phyloP scores from a whole-genome alignment of 2,113 vertebrate species.

The Cinclus mexicanus region DNA sequence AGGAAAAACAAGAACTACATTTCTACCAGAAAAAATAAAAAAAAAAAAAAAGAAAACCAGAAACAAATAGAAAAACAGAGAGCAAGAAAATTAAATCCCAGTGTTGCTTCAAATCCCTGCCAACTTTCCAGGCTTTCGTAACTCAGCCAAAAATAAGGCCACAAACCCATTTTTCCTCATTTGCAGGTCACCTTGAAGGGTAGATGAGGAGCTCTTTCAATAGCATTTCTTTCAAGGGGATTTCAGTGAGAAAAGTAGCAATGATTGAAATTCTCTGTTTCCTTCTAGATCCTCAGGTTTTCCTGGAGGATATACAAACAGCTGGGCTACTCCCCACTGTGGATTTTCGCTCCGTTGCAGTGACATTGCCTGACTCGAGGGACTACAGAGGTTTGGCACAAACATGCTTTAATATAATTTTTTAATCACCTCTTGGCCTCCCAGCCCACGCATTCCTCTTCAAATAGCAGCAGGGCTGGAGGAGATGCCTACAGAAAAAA shows the following conservation, averaged over 20 bases:
- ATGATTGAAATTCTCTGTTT: not conserved
- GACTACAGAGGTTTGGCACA: not conserved
- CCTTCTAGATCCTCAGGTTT: not conserved
- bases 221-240: not conserved
- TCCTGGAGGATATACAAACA: not conserved
- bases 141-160: slow-evolving; percentile 26
- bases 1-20: not conserved
- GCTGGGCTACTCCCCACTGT: not conserved
- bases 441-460: not conserved
- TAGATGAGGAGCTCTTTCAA: not conserved
- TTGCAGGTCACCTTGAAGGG: slow-evolving; percentile 29
- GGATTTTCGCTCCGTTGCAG: not conserved
- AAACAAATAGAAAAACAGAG: not conserved
- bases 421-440: not conserved
- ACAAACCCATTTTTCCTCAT: slow-evolving; percentile 1
- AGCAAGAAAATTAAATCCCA: not conserved
- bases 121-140: not conserved
- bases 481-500: not conserved
- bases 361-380: not conserved
- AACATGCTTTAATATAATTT: not conserved
- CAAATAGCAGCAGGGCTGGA: not conserved
- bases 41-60: not conserved
- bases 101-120: not conserved
- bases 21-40: not conserved
- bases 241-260: not conserved